Conservation (phyloP, 2,797 vertebrate genomes). For the Hippopotamyrus pictus region DNA sequence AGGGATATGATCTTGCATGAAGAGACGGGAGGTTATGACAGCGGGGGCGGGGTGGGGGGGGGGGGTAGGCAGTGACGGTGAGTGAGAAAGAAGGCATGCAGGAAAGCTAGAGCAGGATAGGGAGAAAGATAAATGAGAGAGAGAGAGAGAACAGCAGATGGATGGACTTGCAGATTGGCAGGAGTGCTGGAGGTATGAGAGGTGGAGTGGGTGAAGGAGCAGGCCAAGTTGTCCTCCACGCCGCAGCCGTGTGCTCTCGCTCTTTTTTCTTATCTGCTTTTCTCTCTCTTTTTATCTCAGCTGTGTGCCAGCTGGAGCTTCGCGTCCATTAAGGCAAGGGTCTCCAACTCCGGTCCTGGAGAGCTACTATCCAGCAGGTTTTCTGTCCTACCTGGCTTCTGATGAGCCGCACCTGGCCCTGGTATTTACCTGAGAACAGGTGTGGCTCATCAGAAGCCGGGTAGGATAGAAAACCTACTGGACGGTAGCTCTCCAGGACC, state of each 20-base stretch:
- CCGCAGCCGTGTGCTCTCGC: neutral
- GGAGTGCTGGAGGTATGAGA: neutral
- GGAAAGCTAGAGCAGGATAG: slow-evolving; percentile 3
- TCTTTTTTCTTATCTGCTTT: neutral
- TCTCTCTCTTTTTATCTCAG: neutral
- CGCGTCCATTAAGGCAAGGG: too few relatives aligned
- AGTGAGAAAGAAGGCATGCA: slow-evolving; percentile 34
- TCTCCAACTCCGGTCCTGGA: too few relatives aligned
- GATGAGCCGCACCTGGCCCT: too few relatives aligned
- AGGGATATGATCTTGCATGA: neutral
- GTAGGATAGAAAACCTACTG: too few relatives aligned
- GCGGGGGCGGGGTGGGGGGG: neutral
- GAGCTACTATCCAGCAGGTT: too few relatives aligned
- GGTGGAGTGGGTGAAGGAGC: neutral
- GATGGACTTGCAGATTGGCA: neutral
- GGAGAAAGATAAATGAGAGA: slow-evolving; percentile 9
- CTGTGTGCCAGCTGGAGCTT: neutral
- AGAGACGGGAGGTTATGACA: neutral
- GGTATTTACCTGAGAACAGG: too few relatives aligned
- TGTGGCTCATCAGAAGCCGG: too few relatives aligned
- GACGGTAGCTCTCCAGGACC: too few relatives aligned
- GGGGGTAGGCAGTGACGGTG: slow-evolving; percentile 25
- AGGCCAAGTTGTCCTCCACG: neutral
- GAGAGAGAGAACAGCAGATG: neutral
- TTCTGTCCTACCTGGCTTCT: too few relatives aligned